Evolutionary conservation across 2,888 invertebrate species (phyloP), one percentile per base, ranked within the genome.

Genomic region (Scaptomyza parva): DNA sequence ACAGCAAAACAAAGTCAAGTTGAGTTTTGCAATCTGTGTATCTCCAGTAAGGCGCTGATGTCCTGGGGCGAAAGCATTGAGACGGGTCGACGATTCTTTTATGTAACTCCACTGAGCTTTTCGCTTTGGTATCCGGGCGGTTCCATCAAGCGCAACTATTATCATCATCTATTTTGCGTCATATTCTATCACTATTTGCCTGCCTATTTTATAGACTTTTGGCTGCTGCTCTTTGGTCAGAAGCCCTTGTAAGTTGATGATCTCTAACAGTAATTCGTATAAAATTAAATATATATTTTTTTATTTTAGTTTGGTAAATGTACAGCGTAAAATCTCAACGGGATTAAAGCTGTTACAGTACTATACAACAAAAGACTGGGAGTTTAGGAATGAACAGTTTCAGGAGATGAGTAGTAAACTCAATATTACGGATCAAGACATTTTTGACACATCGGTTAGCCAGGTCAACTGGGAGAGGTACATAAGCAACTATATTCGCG

Each of bases 11-110:
- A 50, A 33, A 63, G 24, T 14, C 90, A 91, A 65, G 78, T 90
- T 1, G 88, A 91, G 30, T 91, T 89, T 54, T 90, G 88, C 91
- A 97, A 98, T 89, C 93, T 96, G 60, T 96, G 96, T 6, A 94
- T 95, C 18, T 96, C 97, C 0, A 93, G 93, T 7, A 93, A 96
- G 41, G 96, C 97, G 76, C 95, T 96, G 0, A 91, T 98, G 43
- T 95, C 95, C 0, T 99, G 99, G 99, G 96, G 96, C 1, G 93
- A 95, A 58, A 95, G 97, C 40, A 92, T 98, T 66, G 94, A 95
- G 58, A 93, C 94, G 61, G 95, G 96, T 86, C 93, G 92, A 71
- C 92, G 92, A 37, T 91, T 90, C 91, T 78, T 90, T 80, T 93
- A 94, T 66, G 93, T 95, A 79, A 95, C 95, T 80, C 97, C 97